phyloP scores from a whole-genome alignment of 1,140 invertebrate species.

The Patella vulgata region DNA sequence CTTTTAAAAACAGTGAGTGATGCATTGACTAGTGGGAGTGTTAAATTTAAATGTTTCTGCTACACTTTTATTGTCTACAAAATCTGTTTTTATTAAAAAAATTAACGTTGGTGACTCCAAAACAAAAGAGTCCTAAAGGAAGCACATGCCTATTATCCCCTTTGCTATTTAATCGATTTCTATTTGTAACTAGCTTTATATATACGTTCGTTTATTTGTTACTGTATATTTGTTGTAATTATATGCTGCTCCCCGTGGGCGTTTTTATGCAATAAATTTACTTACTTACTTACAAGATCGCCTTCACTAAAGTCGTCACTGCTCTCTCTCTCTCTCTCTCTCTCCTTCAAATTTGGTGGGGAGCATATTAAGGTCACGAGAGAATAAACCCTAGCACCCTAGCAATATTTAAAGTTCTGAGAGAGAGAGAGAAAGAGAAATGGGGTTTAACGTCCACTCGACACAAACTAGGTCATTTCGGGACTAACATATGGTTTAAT shows the following conservation, averaged over 20 bases:
- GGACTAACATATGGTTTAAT: too few species aligned
- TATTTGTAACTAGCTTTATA: too few species aligned
- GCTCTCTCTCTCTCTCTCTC: background rate
- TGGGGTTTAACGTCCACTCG: too few species aligned
- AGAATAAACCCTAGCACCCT: background rate
- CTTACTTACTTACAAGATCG: too few species aligned
- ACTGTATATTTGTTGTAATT: background rate
- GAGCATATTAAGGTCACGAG: background rate
- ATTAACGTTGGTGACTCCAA: background rate
- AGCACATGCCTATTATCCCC: too few species aligned
- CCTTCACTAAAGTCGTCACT: background rate
- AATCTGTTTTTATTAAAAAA: background rate
- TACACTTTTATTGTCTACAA: background rate
- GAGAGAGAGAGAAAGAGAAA: constrained; percentile 6
- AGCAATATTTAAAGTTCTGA: background rate
- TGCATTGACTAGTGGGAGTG: background rate
- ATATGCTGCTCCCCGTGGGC: too few species aligned
- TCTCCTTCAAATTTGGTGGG: background rate
- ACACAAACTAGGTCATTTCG: too few species aligned
- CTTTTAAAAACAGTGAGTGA: background rate
- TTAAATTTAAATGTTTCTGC: background rate
- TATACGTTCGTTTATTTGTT: too few species aligned
- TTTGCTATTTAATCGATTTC: too few species aligned
- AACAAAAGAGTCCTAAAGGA: too few species aligned
- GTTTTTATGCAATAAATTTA: too few species aligned